Base-by-base conservation (phyloP, 2,113 vertebrate species). In the Psilopogon haemacephalus region DNA sequence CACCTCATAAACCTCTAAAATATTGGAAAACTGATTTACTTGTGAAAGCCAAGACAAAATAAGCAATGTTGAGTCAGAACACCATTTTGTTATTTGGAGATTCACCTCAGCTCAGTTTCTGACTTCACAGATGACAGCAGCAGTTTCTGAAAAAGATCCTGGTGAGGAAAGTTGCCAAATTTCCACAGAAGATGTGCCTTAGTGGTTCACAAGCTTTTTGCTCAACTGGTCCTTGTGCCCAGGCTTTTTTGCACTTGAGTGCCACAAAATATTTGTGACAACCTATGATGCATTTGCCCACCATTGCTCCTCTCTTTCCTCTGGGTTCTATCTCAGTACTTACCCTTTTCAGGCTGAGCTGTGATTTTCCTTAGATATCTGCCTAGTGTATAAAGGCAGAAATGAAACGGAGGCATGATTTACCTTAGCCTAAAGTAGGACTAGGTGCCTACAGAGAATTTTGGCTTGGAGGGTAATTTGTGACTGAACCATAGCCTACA, bases 1-100 rank as follows among this genome's bases (percentile, higher is more conserved):
- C 0, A 0, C 19, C 28, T 72, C 63, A 46, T 44, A 33, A 78
- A 42, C 35, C 27, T 64, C 35, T 67, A 9, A 78, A 60, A 21
- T 68, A 20, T 87, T 54, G 26, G 32, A 33, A 71, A 73, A 72
- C 30, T 7, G 3, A 32, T 86, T 54, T 69, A 64, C 7, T 32
- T 69, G 19, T 32, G 58, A 76, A 88, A 88, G 35, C 13, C 15
- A 59, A 74, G 30, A 73, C 17, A 72, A 86, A 83, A 70, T 30
- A 32, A 8, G 28, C 12, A 27, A 75, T 1, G 0, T 28, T 52
- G n/a, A 91, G 50, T n/a, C n/a, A 65, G 68, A 67, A n/a, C n/a
- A 60, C 5, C 4, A 23, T 73, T 65, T 79, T 84, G 28, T 60
- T 38, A 42, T 59, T 54, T 62, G n/a, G 38, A 64, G 40, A 78